These are phyloP conservation scores for Bufo bufo DNA, from an alignment of 2,113 vertebrate species.

Conservation along the genomic window DNA sequence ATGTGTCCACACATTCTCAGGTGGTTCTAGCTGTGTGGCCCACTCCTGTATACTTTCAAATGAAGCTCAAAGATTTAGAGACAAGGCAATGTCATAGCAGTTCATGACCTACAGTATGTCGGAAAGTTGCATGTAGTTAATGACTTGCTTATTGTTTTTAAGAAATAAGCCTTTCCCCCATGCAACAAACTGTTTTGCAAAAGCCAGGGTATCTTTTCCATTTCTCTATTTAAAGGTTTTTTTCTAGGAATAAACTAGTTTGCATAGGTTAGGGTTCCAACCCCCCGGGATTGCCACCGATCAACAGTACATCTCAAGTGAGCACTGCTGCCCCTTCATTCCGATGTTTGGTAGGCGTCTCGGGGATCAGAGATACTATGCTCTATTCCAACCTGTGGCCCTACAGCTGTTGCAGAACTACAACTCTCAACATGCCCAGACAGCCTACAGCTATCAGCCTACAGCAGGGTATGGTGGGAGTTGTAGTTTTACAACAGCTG, in stretches of 20 bases:
- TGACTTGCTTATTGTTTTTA: background rate
- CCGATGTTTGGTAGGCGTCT: background rate
- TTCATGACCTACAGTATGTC: background rate
- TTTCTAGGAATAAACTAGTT: background rate
- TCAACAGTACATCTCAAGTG: background rate
- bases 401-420: too few species aligned
- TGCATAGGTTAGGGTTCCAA: background rate
- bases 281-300: background rate
- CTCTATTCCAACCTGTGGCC: too few species aligned
- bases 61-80: background rate
- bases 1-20: conserved; percentile 22
- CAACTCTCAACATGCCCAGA: too few species aligned
- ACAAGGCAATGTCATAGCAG: background rate
- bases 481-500: too few species aligned
- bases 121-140: background rate
- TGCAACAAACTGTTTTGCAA: background rate
- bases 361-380: too few species aligned
- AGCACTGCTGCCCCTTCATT: background rate
- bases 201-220: background rate
- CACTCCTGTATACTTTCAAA: background rate
- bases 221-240: background rate
- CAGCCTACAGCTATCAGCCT: too few species aligned
- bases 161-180: background rate
- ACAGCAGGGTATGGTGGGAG: too few species aligned
- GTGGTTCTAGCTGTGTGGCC: conserved; percentile 27